Evolutionary conservation across 2,113 vertebrate species (phyloP).

Genomic region (Nesogale talazaci): DNA sequence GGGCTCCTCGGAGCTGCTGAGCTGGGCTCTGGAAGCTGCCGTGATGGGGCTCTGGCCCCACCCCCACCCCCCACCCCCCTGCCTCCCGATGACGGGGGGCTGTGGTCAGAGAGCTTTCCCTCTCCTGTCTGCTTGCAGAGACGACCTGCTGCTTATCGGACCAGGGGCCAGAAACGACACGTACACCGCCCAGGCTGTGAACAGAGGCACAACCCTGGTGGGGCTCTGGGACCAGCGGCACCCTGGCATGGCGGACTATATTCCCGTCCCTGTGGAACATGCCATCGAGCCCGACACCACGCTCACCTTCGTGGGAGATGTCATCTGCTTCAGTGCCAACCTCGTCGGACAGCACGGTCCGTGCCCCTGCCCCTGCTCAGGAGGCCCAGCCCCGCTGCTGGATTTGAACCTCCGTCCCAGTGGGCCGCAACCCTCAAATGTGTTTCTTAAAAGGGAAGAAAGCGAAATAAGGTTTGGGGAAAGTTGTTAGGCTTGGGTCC

Average conservation of each 20-base stretch:
- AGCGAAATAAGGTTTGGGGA: too few species aligned
- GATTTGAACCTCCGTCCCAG: too few species aligned
- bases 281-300: conserved; percentile 81
- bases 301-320: conserved; percentile 79
- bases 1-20: background rate
- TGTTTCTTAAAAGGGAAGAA: too few species aligned
- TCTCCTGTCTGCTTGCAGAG: conserved; percentile 77
- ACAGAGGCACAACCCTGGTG: conserved; percentile 83
- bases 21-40: background rate
- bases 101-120: conserved; percentile 32
- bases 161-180: conserved; percentile 81
- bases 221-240: conserved; percentile 82
- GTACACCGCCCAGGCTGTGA: conserved; percentile 83
- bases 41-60: background rate
- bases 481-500: too few species aligned
- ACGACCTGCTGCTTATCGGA: conserved; percentile 84
- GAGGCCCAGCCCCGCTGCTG: too few species aligned
- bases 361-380: conserved; percentile 3
- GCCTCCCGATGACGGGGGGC: background rate
- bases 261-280: conserved; percentile 83
- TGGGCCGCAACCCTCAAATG: too few species aligned
- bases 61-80: background rate
- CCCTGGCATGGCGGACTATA: conserved; percentile 84
- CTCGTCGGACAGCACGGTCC: conserved; percentile 82
- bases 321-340: conserved; percentile 86